Evolutionary conservation across 2,888 invertebrate species (phyloP), one percentile per base, ranked within the genome.

Genomic region (Pyrrhia umbra): DNA sequence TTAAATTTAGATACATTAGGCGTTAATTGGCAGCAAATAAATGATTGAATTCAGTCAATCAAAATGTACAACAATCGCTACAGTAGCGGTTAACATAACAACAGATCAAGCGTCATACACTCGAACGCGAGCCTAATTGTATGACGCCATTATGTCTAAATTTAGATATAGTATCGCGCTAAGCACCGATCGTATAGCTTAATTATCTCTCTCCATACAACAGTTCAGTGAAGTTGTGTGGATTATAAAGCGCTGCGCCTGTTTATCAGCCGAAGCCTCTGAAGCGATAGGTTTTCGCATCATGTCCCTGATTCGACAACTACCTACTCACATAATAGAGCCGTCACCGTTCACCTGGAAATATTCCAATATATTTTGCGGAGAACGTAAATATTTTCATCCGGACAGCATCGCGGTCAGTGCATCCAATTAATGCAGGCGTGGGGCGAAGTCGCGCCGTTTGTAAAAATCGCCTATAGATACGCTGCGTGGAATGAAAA

Each of bases 381-480:
- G 81, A 63, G 75, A 81, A 80, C 84, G 83, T 89, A 90, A 91
- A 91, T 89, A 91, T 90, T 90, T 89, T 88, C 86, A 88, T 86
- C 81, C 81, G 76, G 77, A 77, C 80, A 80, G 82, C 82, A 81
- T 83, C 84, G 89, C 90, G 92, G 90, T 90, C 90, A 88, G 85
- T 88, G 90, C 90, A 88, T 91, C 90, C 92, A 92, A 92, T 93
- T 92, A 91, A 88, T 87, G 84, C 86, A 85, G 85, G 84, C 86
- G 85, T 77, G 75, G 81, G 75, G 27, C 64, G 77, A 82, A 85
- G 81, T 86, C 77, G 80, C 73, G 64, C 69, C 82, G 84, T 84
- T 85, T 88, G 84, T 87, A 89, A 92, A 91, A 92, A 89, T 87
- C 77, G 72, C 78, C 69, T 79, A 70, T n/a, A n/a, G n/a, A n/a